Conservation (phyloP, 2,888 invertebrate genomes). For the Lymantria monacha region DNA sequence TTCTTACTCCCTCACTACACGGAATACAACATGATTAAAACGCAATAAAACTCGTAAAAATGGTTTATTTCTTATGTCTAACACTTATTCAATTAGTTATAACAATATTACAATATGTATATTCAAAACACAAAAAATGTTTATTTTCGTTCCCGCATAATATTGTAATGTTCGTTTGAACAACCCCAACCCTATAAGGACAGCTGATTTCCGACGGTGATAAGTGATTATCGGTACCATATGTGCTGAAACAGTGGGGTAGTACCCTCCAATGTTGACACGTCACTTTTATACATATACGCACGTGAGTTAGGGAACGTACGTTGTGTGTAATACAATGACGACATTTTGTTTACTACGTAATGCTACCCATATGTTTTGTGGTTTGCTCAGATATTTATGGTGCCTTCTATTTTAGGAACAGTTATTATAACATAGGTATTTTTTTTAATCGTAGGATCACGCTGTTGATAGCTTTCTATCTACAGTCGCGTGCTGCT, state of each 20-base stretch:
- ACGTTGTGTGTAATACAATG: constrained; percentile 2
- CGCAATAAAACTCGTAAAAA: no score
- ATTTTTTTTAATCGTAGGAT: no score
- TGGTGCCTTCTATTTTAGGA: no score
- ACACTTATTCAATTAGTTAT: background rate
- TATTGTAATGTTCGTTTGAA: constrained; percentile 43
- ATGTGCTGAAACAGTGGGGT: constrained; percentile 41
- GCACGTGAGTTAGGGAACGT: constrained; percentile 23
- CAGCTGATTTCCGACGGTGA: constrained; percentile 71
- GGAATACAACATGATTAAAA: no score
- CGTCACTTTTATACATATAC: constrained; percentile 15
- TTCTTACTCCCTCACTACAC: no score
- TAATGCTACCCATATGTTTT: no score
- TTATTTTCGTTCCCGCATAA: constrained; percentile 30
- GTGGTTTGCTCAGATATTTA: no score
- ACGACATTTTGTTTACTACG: background rate
- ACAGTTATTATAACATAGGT: no score
- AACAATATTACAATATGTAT: background rate
- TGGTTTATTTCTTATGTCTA: no score
- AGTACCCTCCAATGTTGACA: constrained; percentile 25
- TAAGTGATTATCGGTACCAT: constrained; percentile 63
- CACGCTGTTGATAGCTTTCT: no score
- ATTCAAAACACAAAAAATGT: constrained; percentile 2
- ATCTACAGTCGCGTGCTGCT: no score
- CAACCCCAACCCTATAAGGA: constrained; percentile 50